Evolutionary conservation across 2,797 vertebrate genomes (phyloP).

Genomic region (Moxostoma hubbsi): DNA sequence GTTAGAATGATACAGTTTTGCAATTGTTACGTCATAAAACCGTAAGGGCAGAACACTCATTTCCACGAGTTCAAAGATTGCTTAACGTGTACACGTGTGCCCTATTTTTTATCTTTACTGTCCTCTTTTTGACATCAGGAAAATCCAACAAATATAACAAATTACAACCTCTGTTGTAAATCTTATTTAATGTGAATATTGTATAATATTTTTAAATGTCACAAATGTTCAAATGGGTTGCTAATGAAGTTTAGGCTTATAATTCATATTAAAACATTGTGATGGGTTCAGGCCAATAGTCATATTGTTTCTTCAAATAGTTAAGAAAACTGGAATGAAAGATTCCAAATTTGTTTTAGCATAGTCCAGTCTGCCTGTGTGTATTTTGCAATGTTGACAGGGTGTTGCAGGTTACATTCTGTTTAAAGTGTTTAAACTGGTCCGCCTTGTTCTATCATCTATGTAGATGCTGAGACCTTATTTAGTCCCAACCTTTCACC

Average conservation of each 20-base stretch:
- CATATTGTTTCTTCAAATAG: background rate
- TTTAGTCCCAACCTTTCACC: conserved; percentile 15
- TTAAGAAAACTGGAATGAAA: background rate
- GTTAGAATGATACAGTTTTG: background rate
- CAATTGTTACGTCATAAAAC: background rate
- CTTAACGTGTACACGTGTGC: conserved; percentile 45
- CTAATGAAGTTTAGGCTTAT: background rate
- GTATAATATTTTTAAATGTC: background rate
- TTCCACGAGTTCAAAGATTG: background rate
- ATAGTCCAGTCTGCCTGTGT: background rate
- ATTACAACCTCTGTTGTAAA: background rate
- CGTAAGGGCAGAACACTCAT: background rate
- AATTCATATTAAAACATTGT: too few relatives aligned
- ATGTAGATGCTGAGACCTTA: conserved; percentile 17
- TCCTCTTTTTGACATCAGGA: too few relatives aligned
- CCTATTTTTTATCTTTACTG: conserved; percentile 12
- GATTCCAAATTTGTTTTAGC: background rate
- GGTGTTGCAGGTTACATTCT: conserved; percentile 18
- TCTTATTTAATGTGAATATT: background rate
- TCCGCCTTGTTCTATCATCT: conserved; percentile 77
- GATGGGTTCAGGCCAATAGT: too few relatives aligned
- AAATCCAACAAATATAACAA: background rate
- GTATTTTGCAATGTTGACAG: background rate
- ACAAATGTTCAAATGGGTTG: background rate
- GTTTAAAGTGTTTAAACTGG: conserved; percentile 65